These are phyloP conservation scores for Onthophagus taurus DNA, from an alignment of 1,140 invertebrate genomes.

Conservation along the genomic window DNA sequence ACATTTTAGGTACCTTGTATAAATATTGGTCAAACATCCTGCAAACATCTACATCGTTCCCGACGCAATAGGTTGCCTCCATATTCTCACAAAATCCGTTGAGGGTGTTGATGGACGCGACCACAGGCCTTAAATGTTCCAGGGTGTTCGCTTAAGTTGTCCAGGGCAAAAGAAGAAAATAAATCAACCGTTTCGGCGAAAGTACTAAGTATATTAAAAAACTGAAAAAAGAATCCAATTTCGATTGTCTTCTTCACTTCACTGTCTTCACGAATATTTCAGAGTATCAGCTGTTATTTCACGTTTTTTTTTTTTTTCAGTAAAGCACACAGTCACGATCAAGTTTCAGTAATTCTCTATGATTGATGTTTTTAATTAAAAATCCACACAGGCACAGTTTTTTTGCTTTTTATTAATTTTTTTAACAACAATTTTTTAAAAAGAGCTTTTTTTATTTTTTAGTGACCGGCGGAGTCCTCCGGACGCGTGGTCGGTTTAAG, in stretches of 20 bases:
- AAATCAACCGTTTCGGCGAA: no score
- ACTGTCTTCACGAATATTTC: no score
- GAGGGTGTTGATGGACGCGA: slow-evolving; percentile 39
- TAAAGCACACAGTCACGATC: no score
- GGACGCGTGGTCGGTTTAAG: slow-evolving; percentile 24
- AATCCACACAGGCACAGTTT: no score
- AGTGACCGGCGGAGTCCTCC: slow-evolving; percentile 13
- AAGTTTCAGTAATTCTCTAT: no score
- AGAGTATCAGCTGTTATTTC: background rate
- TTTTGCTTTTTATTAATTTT: no score
- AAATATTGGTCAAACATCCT: slow-evolving; percentile 60
- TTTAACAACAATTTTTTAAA: no score
- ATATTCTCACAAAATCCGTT: slow-evolving; percentile 43
- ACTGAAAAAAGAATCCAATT: background rate
- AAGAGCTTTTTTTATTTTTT: slow-evolving; percentile 7
- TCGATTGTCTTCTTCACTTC: background rate
- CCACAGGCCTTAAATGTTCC: slow-evolving; percentile 40
- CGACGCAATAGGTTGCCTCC: slow-evolving; percentile 55
- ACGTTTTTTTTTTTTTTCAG: background rate
- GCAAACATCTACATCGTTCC: slow-evolving; percentile 52
- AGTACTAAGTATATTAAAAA: slow-evolving; percentile 8
- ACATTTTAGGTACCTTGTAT: slow-evolving; percentile 46
- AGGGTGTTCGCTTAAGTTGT: slow-evolving; percentile 19
- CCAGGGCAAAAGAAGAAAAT: slow-evolving; percentile 9
- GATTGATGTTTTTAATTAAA: no score